These are phyloP conservation scores for Oeneis ivallda DNA, from an alignment of 2,888 invertebrate genomes.

Conservation along the genomic window DNA sequence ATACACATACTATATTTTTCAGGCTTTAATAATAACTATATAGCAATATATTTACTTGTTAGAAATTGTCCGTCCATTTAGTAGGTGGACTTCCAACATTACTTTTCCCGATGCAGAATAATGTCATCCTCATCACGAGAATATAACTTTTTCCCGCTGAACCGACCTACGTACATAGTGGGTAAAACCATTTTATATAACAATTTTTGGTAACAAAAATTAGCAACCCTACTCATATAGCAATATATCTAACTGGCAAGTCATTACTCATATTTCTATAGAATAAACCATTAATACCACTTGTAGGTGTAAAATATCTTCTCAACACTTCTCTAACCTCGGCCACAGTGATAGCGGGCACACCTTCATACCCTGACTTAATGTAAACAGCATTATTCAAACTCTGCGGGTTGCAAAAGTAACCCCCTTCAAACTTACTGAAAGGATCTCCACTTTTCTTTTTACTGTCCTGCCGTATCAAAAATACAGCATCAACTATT, in stretches of 20 bases:
- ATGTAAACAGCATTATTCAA: conserved; percentile 80
- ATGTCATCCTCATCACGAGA: too few relatives aligned
- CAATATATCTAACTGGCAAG: conserved; percentile 63
- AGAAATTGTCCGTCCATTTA: too few relatives aligned
- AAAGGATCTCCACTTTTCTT: conserved; percentile 86
- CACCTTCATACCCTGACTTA: conserved; percentile 84
- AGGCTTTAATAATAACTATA: too few relatives aligned
- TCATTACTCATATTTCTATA: conserved; percentile 74
- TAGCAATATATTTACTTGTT: too few relatives aligned
- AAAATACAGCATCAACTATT: conserved; percentile 90
- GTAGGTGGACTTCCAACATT: too few relatives aligned
- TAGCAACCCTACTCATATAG: conserved; percentile 48
- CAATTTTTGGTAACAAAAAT: background rate
- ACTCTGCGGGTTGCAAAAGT: conserved; percentile 84
- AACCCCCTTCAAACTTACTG: conserved; percentile 84
- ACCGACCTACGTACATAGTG: too few relatives aligned
- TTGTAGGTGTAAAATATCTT: conserved; percentile 84
- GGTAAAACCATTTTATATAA: too few relatives aligned
- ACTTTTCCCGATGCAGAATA: too few relatives aligned
- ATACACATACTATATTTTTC: too few relatives aligned
- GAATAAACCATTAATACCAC: conserved; percentile 79
- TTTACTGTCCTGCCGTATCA: conserved; percentile 89
- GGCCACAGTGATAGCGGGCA: conserved; percentile 87
- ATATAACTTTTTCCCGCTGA: too few relatives aligned
- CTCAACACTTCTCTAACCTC: conserved; percentile 93